Base-by-base conservation (phyloP, 1,140 invertebrate genomes). In the Drosophila tropicalis region DNA sequence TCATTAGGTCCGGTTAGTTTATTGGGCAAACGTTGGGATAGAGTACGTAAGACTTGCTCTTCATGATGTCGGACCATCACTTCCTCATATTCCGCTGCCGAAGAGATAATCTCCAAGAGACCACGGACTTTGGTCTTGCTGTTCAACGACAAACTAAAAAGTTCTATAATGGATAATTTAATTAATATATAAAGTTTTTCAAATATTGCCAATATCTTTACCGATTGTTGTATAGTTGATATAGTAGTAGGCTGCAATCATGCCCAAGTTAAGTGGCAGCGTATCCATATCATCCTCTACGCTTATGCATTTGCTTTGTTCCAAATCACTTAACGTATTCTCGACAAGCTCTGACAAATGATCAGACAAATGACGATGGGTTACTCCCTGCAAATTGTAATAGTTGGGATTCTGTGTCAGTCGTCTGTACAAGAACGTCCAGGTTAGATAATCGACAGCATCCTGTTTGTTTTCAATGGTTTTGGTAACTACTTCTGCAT, bases 391-490 rank as follows among this genome's bases (percentile, higher is more conserved):
- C 13, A 99, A 93, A 92, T 99, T 99, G 92, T 99, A 99, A 91
- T 99, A 99, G 92, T 99, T 99, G 7, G 99, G 99, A 94, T 99
- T 99, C 93, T 99, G 98, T 1, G 99, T 99, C 84, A 99, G 95
- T 69, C 99, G 93, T 13, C 98, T 94, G 91, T 99, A 99, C 0
- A 99, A 93, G 93, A 99, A 99, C 0, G 98, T 99, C 99, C 99
- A 99, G 0, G 99, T 99, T 2, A 99, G 93, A 90, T 99, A 99
- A 93, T 99, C 99, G 0, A 99, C 98, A 0, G 98, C 98, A 92
- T 99, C 99, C 92, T 99, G 99, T 93, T 99, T 99, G 93, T 99
- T 99, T 92, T 99, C 99, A 91, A 99, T 99, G 0, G 98, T 99
- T 93, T 99, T 99, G 0, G 99, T 99, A 0, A 99, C 98, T 62